Conservation (phyloP, 2,113 vertebrate genomes). For the Megaptera novaeangliae region DNA sequence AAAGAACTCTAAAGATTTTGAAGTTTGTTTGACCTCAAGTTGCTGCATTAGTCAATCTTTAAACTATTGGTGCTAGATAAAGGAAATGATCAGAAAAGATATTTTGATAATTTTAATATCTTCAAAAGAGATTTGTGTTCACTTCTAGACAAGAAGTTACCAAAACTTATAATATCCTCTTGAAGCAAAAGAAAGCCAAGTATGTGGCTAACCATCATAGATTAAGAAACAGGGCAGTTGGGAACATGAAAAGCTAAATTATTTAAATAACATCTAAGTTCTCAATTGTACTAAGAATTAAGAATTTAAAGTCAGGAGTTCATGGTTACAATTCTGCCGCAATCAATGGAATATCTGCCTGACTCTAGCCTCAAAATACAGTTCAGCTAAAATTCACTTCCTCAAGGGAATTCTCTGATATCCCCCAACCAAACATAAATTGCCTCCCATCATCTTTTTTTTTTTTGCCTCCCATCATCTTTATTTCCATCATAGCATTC, state of each 20-base stretch:
- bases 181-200: background rate
- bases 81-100: background rate
- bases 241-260: background rate
- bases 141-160: slow-evolving; percentile 1
- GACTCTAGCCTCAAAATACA: background rate
- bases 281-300: background rate
- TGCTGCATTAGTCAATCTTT: background rate
- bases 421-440: background rate
- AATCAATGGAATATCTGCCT: background rate
- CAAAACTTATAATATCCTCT: background rate
- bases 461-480: no score
- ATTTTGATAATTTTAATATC: background rate
- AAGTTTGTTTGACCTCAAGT: background rate
- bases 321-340: background rate
- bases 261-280: background rate
- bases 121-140: background rate
- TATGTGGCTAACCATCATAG: background rate
- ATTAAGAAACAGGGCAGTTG: background rate
- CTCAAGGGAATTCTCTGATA: background rate
- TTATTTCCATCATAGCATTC: background rate
- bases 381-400: background rate
- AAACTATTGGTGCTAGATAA: background rate
- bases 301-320: background rate
- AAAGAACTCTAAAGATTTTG: background rate
- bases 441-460: no score